Evolutionary conservation across 1,140 invertebrate species (phyloP).

Genomic region (Drosophila oshimai): DNA sequence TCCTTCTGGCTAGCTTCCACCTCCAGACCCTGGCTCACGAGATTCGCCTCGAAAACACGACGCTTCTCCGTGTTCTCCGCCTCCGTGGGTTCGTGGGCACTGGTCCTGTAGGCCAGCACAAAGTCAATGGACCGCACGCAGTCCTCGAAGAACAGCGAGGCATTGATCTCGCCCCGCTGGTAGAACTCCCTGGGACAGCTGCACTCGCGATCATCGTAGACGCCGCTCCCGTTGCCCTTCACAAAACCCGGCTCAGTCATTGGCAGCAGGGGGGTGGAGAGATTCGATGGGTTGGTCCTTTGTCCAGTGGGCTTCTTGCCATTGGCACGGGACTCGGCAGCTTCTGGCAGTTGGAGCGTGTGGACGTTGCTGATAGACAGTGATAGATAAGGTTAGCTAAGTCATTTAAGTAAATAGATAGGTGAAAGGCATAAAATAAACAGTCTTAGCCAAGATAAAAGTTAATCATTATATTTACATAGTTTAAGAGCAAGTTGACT

Average conservation of each 20-base stretch:
- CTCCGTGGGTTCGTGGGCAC: slow-evolving; percentile 83
- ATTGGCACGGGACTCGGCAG: slow-evolving; percentile 39
- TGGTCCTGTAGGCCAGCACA: slow-evolving; percentile 88
- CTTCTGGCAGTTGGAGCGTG: slow-evolving; percentile 55
- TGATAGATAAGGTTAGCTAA: background rate
- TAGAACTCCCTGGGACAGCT: slow-evolving; percentile 66
- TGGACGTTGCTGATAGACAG: slow-evolving; percentile 38
- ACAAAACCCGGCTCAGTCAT: slow-evolving; percentile 50
- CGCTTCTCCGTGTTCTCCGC: slow-evolving; percentile 82
- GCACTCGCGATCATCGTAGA: slow-evolving; percentile 68
- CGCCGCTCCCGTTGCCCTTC: slow-evolving; percentile 3
- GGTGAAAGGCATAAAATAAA: background rate
- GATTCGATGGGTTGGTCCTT: slow-evolving; percentile 26
- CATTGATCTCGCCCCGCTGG: slow-evolving; percentile 71
- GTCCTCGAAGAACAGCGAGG: slow-evolving; percentile 87
- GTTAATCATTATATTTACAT: too few relatives aligned
- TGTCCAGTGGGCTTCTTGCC: slow-evolving; percentile 36
- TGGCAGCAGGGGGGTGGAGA: slow-evolving; percentile 60
- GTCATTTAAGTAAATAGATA: background rate
- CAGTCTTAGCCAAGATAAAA: background rate
- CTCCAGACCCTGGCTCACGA: slow-evolving; percentile 87
- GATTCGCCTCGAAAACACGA: slow-evolving; percentile 87
- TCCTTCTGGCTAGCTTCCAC: slow-evolving; percentile 86
- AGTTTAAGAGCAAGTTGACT: too few relatives aligned
- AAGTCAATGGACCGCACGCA: slow-evolving; percentile 89